A percentile compares a stretch with the other conserved stretches of the same genome.
Evolutionary conservation across 2,113 vertebrate genomes (phyloP).

Genomic region (Gasterosteus aculeatus): DNA sequence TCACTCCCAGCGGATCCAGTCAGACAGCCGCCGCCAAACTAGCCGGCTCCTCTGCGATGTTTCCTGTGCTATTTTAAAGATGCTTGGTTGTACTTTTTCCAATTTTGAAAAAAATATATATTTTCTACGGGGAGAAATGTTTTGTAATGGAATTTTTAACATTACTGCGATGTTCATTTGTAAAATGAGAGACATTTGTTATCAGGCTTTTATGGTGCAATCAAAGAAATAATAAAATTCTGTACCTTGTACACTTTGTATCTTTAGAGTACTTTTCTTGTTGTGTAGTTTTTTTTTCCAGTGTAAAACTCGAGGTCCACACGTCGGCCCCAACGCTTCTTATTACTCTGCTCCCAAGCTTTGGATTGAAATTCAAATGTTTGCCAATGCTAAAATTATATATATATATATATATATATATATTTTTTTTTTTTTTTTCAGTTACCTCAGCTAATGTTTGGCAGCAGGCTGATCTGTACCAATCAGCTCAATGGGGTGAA

Average conservation of each 20-base stretch:
- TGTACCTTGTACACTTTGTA: constrained; percentile 27
- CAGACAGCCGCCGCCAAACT: constrained; percentile 69
- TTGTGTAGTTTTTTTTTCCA: not conserved
- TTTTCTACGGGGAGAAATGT: constrained; percentile 53
- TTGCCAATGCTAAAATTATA: constrained; percentile 15
- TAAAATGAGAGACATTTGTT: constrained; percentile 45
- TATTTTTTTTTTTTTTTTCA: not conserved
- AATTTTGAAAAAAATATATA: not conserved
- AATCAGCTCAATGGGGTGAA: constrained; percentile 30
- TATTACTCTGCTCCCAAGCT: constrained; percentile 22
- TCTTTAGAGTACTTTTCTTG: not conserved
- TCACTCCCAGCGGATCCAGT: constrained; percentile 67
- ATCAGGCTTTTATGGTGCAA: constrained; percentile 54
- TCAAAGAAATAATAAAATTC: constrained; percentile 75
- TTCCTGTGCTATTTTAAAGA: constrained; percentile 39
- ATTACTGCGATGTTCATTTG: constrained; percentile 29
- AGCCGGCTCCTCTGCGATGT: constrained; percentile 41
- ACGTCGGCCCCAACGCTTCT: constrained; percentile 22
- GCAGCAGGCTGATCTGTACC: constrained; percentile 39
- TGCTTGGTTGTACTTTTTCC: constrained; percentile 30
- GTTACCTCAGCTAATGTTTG: constrained; percentile 34
- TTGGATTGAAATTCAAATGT: constrained; percentile 36
- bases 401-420: not conserved
- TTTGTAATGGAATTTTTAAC: constrained; percentile 68
- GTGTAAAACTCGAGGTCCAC: constrained; percentile 24